Evolutionary conservation across 1,140 invertebrate species (phyloP).

Genomic region (Wiebesia pumilae): DNA sequence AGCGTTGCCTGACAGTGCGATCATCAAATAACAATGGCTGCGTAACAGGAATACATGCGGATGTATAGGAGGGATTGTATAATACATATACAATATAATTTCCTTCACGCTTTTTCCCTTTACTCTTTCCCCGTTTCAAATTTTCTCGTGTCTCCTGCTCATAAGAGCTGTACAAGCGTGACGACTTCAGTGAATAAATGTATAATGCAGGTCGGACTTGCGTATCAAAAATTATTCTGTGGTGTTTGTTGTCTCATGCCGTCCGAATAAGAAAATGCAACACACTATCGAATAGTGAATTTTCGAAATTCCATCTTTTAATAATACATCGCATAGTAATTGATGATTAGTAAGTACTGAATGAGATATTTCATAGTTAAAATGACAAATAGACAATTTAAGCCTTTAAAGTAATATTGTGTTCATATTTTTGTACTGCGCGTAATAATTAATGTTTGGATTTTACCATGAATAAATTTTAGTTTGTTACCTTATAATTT

Average conservation of each 20-base stretch:
- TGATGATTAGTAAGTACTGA: too few species aligned
- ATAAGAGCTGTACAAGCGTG: slow-evolving; percentile 27
- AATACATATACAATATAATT: slow-evolving; percentile 36
- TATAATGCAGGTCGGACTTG: neutral
- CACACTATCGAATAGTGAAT: too few species aligned
- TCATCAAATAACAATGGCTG: slow-evolving; percentile 32
- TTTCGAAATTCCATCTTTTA: too few species aligned
- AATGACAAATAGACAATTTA: too few species aligned
- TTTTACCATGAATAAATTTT: too few species aligned
- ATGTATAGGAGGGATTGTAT: neutral
- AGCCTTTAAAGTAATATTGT: too few species aligned
- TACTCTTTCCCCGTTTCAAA: neutral
- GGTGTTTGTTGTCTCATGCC: neutral
- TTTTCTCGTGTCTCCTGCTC: neutral
- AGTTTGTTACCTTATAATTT: too few species aligned
- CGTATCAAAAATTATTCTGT: slow-evolving; percentile 4
- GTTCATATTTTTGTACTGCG: too few species aligned
- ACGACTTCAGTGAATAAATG: neutral
- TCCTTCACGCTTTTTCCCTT: slow-evolving; percentile 34
- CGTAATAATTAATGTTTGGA: too few species aligned
- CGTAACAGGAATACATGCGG: neutral
- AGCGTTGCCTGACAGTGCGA: slow-evolving; percentile 40
- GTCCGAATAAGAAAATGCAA: neutral
- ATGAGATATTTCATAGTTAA: too few species aligned
- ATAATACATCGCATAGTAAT: too few species aligned